Evolutionary conservation across 2,888 invertebrate species (phyloP).

Genomic region (Lathronympha strigana): DNA sequence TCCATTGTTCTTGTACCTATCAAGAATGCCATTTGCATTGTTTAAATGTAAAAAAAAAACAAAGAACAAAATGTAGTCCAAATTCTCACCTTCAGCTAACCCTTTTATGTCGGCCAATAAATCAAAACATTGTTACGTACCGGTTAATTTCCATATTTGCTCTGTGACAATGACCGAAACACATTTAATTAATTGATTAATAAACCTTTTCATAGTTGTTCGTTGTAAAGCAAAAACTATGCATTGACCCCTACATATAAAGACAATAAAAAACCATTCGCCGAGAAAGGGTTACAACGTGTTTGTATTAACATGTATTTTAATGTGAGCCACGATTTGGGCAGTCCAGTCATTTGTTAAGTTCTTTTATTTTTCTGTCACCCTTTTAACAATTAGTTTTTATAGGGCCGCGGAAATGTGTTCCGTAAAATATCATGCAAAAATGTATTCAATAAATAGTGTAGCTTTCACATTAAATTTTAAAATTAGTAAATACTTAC

Average conservation of each 20-base stretch:
- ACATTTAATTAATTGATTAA: slow-evolving; percentile 84
- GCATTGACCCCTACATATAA: slow-evolving; percentile 77
- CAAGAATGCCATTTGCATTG: slow-evolving; percentile 54
- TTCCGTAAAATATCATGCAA: not conserved
- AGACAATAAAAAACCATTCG: slow-evolving; percentile 76
- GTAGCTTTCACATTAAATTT: too few species aligned
- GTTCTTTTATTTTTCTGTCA: slow-evolving; percentile 67
- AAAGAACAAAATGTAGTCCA: slow-evolving; percentile 56
- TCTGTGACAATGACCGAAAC: slow-evolving; percentile 80
- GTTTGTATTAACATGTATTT: slow-evolving; percentile 75
- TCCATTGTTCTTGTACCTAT: slow-evolving; percentile 43
- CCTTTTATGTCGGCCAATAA: slow-evolving; percentile 72
- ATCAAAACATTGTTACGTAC: slow-evolving; percentile 77
- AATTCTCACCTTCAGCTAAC: slow-evolving; percentile 73
- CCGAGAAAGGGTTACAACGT: slow-evolving; percentile 78
- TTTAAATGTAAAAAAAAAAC: slow-evolving; percentile 53
- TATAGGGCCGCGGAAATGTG: slow-evolving; percentile 43
- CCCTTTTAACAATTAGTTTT: slow-evolving; percentile 57
- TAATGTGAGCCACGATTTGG: slow-evolving; percentile 71
- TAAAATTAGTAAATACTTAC: too few species aligned
- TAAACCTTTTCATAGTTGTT: slow-evolving; percentile 77
- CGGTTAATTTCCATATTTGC: slow-evolving; percentile 80
- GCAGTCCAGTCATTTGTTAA: slow-evolving; percentile 76
- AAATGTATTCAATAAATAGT: too few species aligned
- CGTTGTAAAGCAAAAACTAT: slow-evolving; percentile 70